A percentile compares a stretch with the other conserved stretches of the same genome.
These are phyloP conservation scores for Tholera decimalis DNA, from an alignment of 2,888 invertebrate genomes.

Conservation along the genomic window DNA sequence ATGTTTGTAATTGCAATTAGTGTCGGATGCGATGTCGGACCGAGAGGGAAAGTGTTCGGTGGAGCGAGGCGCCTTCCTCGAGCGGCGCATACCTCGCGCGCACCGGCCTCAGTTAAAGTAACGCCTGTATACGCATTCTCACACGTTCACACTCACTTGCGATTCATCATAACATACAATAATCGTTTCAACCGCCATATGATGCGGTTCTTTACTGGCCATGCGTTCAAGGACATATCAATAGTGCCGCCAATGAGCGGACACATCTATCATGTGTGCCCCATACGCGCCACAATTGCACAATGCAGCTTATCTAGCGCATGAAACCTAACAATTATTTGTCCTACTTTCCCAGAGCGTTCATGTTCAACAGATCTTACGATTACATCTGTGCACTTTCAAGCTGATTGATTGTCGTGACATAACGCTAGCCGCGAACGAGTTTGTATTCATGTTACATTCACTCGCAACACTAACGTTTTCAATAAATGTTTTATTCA, in stretches of 20 bases:
- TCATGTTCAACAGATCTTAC: constrained; percentile 69
- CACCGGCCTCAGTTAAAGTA: constrained; percentile 78
- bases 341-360: constrained; percentile 82
- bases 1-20: constrained; percentile 76
- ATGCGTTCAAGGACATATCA: constrained; percentile 87
- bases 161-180: constrained; percentile 68
- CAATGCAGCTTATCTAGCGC: constrained; percentile 87
- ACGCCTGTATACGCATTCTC: constrained; percentile 69
- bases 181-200: constrained; percentile 67
- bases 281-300: constrained; percentile 82
- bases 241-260: constrained; percentile 83
- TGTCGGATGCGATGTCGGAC: constrained; percentile 77
- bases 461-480: constrained; percentile 64
- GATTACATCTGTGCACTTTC: constrained; percentile 79
- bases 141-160: constrained; percentile 70
- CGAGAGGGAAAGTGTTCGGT: constrained; percentile 88
- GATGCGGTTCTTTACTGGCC: constrained; percentile 70
- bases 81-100: constrained; percentile 68
- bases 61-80: constrained; percentile 82
- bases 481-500: constrained; percentile 63
- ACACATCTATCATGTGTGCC: constrained; percentile 81
- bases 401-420: constrained; percentile 75
- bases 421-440: constrained; percentile 70
- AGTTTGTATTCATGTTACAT: constrained; percentile 67
- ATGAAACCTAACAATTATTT: constrained; percentile 84